phyloP scores from a whole-genome alignment of 1,140 invertebrate genomes.

The Drosophila aff. region DNA sequence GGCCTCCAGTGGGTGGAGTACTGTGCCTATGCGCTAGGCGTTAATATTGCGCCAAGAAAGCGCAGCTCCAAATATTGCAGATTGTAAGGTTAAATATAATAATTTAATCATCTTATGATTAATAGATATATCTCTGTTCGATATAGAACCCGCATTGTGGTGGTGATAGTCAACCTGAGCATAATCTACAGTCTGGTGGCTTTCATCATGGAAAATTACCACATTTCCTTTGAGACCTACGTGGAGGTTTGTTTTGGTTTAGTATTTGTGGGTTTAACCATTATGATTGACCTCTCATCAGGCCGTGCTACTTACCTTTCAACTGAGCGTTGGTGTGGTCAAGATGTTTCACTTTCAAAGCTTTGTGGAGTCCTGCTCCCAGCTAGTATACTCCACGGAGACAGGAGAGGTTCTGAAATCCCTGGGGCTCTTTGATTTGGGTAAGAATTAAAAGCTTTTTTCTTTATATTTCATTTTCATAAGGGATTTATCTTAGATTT shows the following conservation, averaged over 20 bases:
- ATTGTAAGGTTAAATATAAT: slow-evolving; percentile 30
- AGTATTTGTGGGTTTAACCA: too few species aligned
- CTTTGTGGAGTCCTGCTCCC: slow-evolving; percentile 31
- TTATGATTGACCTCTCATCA: neutral
- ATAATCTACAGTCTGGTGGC: slow-evolving; percentile 62
- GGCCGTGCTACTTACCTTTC: slow-evolving; percentile 67
- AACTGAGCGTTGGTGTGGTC: slow-evolving; percentile 59
- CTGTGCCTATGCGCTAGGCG: slow-evolving; percentile 56
- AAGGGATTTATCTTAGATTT: slow-evolving; percentile 20
- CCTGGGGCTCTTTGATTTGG: slow-evolving; percentile 61
- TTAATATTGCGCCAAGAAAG: slow-evolving; percentile 66
- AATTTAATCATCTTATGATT: neutral
- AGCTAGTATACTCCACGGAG: slow-evolving; percentile 52
- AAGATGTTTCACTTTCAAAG: slow-evolving; percentile 65
- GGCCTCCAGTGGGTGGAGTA: slow-evolving; percentile 67
- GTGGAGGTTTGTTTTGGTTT: slow-evolving; percentile 52
- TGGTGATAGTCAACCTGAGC: slow-evolving; percentile 47
- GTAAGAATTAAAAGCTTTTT: slow-evolving; percentile 1
- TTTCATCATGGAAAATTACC: slow-evolving; percentile 59
- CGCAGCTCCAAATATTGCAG: slow-evolving; percentile 55
- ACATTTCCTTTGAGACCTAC: slow-evolving; percentile 66
- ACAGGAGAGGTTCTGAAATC: slow-evolving; percentile 37
- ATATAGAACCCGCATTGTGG: slow-evolving; percentile 36
- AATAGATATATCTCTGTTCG: neutral
- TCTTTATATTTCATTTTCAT: fast-evolving